These are phyloP conservation scores for Clistopyga incitator DNA, from an alignment of 2,888 invertebrate species.

Conservation along the genomic window DNA sequence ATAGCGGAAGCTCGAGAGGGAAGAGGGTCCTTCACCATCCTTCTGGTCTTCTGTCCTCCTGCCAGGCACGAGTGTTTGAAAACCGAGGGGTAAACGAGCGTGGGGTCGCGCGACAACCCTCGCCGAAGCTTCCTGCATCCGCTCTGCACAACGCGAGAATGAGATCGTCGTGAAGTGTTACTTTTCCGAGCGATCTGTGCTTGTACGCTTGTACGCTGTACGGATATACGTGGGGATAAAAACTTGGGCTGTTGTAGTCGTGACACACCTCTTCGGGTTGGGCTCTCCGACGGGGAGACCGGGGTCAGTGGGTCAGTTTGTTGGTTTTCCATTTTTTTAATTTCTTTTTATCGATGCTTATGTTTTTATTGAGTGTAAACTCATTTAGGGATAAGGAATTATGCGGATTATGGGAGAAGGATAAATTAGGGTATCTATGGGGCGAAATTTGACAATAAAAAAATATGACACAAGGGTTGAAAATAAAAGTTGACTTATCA, in stretches of 20 bases:
- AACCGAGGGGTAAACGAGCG: not conserved
- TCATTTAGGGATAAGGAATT: no score
- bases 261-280: not conserved
- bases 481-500: no score
- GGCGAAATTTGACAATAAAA: no score
- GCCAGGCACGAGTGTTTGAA: not conserved
- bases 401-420: no score
- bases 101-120: conserved; percentile 22
- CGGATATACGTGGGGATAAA: conserved; percentile 13
- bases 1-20: conserved; percentile 24
- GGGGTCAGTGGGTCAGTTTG: no score
- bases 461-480: no score
- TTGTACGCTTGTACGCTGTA: conserved; percentile 34
- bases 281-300: no score
- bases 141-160: conserved; percentile 22
- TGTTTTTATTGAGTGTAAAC: no score
- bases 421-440: no score
- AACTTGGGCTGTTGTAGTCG: not conserved
- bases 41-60: conserved; percentile 10
- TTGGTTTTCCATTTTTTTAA: no score
- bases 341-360: no score
- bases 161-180: conserved; percentile 58
- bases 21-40: conserved; percentile 15
- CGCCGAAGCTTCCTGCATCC: conserved; percentile 29
- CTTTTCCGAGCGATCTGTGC: conserved; percentile 47